Percentiles rank a stretch among this genome's conserved stretches.
These are phyloP conservation scores for Aselliscus stoliczkanus DNA, from an alignment of 2,797 vertebrate genomes.

Conservation along the genomic window DNA sequence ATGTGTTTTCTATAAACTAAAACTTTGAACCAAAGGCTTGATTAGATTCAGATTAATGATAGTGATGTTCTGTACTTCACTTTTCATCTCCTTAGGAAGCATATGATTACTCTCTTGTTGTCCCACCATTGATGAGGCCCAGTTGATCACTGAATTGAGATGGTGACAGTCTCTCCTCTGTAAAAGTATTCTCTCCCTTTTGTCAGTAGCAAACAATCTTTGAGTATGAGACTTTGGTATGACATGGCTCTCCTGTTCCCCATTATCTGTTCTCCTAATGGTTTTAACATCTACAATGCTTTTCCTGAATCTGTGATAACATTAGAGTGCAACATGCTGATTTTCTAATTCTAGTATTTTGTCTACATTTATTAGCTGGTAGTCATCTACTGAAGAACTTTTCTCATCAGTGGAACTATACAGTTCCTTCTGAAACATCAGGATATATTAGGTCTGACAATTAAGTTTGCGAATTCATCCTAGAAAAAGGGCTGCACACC, in stretches of 20 bases:
- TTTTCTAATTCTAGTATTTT: not conserved
- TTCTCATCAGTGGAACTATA: not conserved
- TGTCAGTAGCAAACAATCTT: not conserved
- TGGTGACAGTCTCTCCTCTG: not conserved
- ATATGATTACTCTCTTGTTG: not conserved
- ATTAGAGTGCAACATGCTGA: not conserved
- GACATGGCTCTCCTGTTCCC: not conserved
- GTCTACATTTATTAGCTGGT: not conserved
- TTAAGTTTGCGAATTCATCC: no score
- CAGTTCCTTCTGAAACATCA: not conserved
- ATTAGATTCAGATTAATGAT: not conserved
- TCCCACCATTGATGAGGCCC: not conserved
- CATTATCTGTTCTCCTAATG: not conserved
- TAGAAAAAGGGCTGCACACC: no score
- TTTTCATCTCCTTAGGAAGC: not conserved
- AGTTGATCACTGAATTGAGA: not conserved
- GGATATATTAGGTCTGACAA: not conserved
- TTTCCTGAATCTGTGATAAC: not conserved
- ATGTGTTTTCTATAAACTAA: not conserved
- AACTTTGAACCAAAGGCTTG: not conserved
- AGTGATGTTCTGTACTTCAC: not conserved
- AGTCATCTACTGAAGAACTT: not conserved
- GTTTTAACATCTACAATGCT: not conserved
- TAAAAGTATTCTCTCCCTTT: not conserved
- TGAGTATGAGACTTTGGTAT: not conserved